Base-by-base conservation (phyloP, 2,888 invertebrate species). In the Zygogramma bicolorata region DNA sequence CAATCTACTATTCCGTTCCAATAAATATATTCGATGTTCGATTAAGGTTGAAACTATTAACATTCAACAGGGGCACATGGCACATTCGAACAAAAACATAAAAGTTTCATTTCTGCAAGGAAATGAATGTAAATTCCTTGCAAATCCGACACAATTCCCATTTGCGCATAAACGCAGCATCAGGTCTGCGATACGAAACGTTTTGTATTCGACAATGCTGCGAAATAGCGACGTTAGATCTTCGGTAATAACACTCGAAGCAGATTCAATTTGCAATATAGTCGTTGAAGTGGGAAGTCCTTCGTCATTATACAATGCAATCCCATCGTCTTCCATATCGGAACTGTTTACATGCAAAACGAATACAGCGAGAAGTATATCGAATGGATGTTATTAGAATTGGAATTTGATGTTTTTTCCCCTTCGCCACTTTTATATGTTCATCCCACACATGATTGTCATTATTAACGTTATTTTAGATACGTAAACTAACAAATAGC, bases 181-280 rank as follows among this genome's bases (percentile, higher is more conserved):
- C 13, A 27, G 25, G 20, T 15, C 53, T 49, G 29, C 25, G 29
- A 22, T 65, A 8, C 10, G 65, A 20, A 42, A 42, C 61, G n/a
- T 49, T 66, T 71, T 60, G 69, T 66, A 71, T 74, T 65, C 67
- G 66, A 57, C 46, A 38, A 58, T 58, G 42, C 34, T 42, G 27
- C 38, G 13, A 49, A 69, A 63, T 46, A 15, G 15, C 31, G 63
- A 62, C 73, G 66, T 75, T 71, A 68, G 49, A 71, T 73, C 73
- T 68, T 34, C 34, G 42, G 57, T 66, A 66, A 75, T 71, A 71
- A 73, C 73, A 69, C 66, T 75, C 38, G 53, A 8, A 69, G 62
- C 69, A 71, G 58, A 71, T 73, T 75, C 75, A 75, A 75, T 75
- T 73, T 71, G 71, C 71, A 68, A 65, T 71, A 69, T 68, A 75